Percentiles rank a stretch among this genome's conserved stretches.
Conservation (phyloP, 2,797 vertebrate species). For the Poeciliopsis infans region DNA sequence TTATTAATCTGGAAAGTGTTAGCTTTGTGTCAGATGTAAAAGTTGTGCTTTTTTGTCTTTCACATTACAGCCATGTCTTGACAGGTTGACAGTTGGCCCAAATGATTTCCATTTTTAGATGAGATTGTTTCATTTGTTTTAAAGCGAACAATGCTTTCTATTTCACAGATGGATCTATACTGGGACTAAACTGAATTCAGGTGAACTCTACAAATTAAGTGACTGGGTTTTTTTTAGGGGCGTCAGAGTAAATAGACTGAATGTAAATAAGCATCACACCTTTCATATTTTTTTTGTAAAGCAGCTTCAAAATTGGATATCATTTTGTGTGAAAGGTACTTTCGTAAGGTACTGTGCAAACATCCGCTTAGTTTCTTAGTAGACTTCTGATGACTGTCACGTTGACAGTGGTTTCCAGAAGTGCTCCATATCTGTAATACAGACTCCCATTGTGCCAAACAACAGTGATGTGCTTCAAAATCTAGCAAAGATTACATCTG, state of each 20-base stretch:
- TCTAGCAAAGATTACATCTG: neutral
- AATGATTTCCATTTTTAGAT: neutral
- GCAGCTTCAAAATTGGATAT: neutral
- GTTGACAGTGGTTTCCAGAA: conserved; percentile 21
- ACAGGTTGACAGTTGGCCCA: neutral
- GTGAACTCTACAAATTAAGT: neutral
- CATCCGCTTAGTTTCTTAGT: conserved; percentile 50
- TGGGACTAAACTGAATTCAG: neutral
- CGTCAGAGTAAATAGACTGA: neutral
- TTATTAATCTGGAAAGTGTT: neutral
- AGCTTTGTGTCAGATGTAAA: neutral
- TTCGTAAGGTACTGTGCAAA: conserved; percentile 13
- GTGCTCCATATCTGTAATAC: neutral
- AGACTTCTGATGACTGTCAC: conserved; percentile 40
- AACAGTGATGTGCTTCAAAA: neutral
- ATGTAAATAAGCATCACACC: neutral
- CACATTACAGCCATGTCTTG: neutral
- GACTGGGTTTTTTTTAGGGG: neutral
- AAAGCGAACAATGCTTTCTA: neutral
- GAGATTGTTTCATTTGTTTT: neutral
- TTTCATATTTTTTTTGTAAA: neutral
- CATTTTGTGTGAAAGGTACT: neutral
- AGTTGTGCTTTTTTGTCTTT: neutral
- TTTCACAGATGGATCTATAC: neutral
- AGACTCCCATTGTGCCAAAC: neutral